Base-by-base conservation (phyloP, 2,113 vertebrate genomes). In the Ictalurus furcatus region DNA sequence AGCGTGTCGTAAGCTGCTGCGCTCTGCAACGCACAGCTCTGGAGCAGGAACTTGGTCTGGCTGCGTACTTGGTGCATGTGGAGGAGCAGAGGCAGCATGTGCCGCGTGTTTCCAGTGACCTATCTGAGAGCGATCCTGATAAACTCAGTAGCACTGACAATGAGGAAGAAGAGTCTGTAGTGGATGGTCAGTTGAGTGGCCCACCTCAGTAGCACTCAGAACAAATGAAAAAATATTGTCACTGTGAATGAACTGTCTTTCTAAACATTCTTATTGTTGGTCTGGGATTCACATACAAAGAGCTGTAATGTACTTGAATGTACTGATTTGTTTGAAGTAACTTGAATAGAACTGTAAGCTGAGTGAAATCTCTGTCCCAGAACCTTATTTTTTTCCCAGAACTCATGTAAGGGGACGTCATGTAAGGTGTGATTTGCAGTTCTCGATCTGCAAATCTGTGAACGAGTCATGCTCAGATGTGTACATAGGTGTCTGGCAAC, bases 31-130 rank as follows among this genome's bases (percentile, higher is more conserved):
- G 98, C 19, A 98, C 98, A 8, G 95, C 95, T 2, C 92, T 99
- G 80, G 98, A 99, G 93, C 98, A 99, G 95, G 98, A 99, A 89
- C 96, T 99, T 76, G 98, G 98, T 84, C 94, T 99, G 91, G 98
- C 98, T 0, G 97, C 98, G 1, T 98, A 97, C 92, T 96, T 99
- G 25, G 96, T 99, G 91, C 96, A 94, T 92, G 95, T 94, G 11
- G 97, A 98, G 91, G 74, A 63, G 25, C 92, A 94, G 7, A 44
- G 87, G 85, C 96, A 96, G 74, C 96, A 85, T 34, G 91, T 90
- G 1, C 92, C 90, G 0, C 93, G 91, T 54, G 89, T 90, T 84
- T 93, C 95, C 71, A 96, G 94, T 21, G 97, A 98, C 92, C 92
- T 95, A 65, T 90, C 96, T 71, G 98, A 99, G 94, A 99, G 98